Conservation (phyloP, 2,888 invertebrate genomes). For the Hymenopus coronatus region DNA sequence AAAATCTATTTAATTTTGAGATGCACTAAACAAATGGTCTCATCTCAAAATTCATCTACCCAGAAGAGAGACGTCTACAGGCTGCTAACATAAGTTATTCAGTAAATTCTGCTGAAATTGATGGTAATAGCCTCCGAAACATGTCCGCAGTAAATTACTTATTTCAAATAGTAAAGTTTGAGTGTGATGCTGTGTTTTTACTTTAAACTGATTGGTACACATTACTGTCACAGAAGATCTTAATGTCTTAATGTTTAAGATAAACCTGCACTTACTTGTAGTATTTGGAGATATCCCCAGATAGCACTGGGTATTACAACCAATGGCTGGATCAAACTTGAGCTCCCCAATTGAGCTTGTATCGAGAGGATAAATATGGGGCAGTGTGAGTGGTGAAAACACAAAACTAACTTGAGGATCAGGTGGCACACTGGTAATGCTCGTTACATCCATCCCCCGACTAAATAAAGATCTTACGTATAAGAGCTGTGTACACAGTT, state of each 20-base stretch:
- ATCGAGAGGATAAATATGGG: constrained; percentile 52
- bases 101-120: no score
- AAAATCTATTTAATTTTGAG: no score
- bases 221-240: neutral
- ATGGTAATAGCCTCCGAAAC: no score
- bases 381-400: constrained; percentile 40
- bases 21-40: no score
- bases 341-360: constrained; percentile 56
- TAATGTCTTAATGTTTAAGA: neutral
- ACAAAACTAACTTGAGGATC: constrained; percentile 60
- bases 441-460: constrained; percentile 72
- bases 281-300: constrained; percentile 66
- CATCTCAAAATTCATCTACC: no score
- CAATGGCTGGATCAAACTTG: constrained; percentile 67
- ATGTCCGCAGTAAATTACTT: no score
- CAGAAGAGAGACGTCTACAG: no score
- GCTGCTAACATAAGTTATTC: no score
- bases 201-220: no score
- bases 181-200: no score
- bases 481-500: constrained; percentile 71
- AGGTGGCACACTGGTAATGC: constrained; percentile 58
- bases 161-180: no score
- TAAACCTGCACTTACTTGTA: constrained; percentile 53
- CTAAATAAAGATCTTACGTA: constrained; percentile 78
- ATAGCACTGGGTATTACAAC: constrained; percentile 74